phyloP scores from a whole-genome alignment of 1,140 invertebrate genomes.

The Cydia amplana region DNA sequence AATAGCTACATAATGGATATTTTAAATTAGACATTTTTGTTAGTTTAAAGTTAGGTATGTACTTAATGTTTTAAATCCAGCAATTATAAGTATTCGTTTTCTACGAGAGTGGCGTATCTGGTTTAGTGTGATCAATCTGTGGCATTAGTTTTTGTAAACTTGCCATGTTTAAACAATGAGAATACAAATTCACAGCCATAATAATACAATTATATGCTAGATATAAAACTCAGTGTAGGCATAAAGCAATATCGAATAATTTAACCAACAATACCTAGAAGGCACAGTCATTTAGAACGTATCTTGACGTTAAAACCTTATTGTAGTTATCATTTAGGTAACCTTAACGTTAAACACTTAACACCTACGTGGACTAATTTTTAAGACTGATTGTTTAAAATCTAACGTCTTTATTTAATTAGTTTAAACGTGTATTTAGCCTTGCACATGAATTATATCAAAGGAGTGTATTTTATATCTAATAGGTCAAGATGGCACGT shows the following conservation, averaged over 20 bases:
- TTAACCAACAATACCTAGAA: constrained; percentile 36
- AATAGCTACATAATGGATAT: too few relatives aligned
- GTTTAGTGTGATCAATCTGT: not conserved
- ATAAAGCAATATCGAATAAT: constrained; percentile 28
- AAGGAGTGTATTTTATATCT: not conserved
- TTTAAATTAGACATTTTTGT: too few relatives aligned
- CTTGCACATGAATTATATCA: not conserved
- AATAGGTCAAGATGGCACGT: not conserved
- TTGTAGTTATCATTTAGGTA: not conserved
- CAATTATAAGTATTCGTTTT: too few relatives aligned
- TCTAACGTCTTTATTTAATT: not conserved
- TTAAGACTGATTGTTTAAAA: not conserved
- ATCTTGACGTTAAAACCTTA: constrained; percentile 22
- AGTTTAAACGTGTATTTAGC: not conserved
- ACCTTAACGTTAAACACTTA: not conserved
- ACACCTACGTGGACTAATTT: not conserved
- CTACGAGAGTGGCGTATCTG: not conserved
- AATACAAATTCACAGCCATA: constrained; percentile 32
- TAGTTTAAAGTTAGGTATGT: too few relatives aligned
- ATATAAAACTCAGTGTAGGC: constrained; percentile 15
- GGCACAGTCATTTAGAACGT: constrained; percentile 46
- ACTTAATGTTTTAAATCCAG: too few relatives aligned
- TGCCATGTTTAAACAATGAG: constrained; percentile 1
- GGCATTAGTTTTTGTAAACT: not conserved
- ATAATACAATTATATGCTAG: constrained; percentile 17